Conservation (phyloP, 2,113 vertebrate species). For the Platichthys flesus region DNA sequence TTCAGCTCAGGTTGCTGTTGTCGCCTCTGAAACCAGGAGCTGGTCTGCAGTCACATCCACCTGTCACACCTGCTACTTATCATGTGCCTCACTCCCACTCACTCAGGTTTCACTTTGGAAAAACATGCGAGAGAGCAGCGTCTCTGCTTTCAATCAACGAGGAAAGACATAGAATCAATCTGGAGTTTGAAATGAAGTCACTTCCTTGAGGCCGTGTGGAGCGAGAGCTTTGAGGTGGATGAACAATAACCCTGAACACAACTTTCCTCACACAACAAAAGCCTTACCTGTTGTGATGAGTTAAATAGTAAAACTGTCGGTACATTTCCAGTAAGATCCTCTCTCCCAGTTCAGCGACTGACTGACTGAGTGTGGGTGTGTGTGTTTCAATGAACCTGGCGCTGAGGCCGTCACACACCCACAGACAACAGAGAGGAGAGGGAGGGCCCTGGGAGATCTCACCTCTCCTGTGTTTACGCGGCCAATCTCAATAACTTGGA, state of each 20-base stretch:
- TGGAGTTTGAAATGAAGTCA: background rate
- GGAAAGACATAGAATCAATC: background rate
- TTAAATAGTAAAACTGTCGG: background rate
- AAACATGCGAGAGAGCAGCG: background rate
- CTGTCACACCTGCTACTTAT: constrained; percentile 65
- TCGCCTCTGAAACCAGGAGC: constrained; percentile 19
- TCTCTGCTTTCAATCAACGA: background rate
- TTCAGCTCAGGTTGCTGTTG: constrained; percentile 7
- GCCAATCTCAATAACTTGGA: constrained; percentile 67
- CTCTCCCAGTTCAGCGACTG: background rate
- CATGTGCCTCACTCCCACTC: constrained; percentile 5
- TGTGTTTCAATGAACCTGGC: constrained; percentile 2
- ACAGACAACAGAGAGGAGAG: constrained; percentile 41
- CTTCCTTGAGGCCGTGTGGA: constrained; percentile 2
- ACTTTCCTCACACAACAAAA: background rate
- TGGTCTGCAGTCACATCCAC: constrained; percentile 30
- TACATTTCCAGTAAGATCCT: constrained; percentile 28
- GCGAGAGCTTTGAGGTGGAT: too few relatives aligned
- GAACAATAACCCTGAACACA: background rate
- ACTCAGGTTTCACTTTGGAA: constrained; percentile 45
- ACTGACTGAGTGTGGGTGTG: too few relatives aligned
- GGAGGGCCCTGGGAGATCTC: constrained; percentile 47
- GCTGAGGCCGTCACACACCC: constrained; percentile 34
- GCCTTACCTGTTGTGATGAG: constrained; percentile 57
- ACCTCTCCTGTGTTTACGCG: constrained; percentile 48